A percentile compares a stretch with the other conserved stretches of the same genome.
phyloP scores from a whole-genome alignment of 2,797 vertebrate species.

The Clarias laeviceps region DNA sequence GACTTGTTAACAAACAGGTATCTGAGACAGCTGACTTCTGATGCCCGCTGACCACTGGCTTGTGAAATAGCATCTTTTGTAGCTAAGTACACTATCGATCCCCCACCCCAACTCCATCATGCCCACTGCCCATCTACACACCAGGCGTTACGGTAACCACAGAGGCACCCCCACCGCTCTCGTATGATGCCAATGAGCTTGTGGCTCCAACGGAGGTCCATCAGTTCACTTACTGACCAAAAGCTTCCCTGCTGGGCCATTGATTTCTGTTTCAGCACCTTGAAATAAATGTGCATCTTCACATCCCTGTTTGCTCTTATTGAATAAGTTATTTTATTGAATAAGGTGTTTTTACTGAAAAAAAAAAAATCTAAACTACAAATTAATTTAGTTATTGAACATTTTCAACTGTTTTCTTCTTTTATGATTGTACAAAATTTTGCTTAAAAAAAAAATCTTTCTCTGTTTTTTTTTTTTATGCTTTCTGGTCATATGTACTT shows the following conservation, averaged over 20 bases:
- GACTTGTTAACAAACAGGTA: conserved; percentile 90
- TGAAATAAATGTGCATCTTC: conserved; percentile 87
- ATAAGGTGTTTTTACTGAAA: background rate
- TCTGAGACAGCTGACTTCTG: conserved; percentile 70
- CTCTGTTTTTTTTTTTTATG: background rate
- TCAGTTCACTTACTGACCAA: conserved; percentile 73
- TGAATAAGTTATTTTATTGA: background rate
- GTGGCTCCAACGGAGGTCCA: conserved; percentile 66
- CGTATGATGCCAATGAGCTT: conserved; percentile 24
- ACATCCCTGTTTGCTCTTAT: conserved; percentile 73
- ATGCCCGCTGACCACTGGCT: conserved; percentile 85
- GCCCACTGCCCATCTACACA: conserved; percentile 53
- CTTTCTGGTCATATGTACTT: background rate
- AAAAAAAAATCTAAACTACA: background rate
- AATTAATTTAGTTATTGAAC: background rate
- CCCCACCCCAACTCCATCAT: conserved; percentile 73
- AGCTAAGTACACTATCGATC: conserved; percentile 93
- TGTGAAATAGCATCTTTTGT: conserved; percentile 97
- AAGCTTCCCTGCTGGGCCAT: conserved; percentile 74
- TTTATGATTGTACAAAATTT: no score
- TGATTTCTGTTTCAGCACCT: conserved; percentile 84
- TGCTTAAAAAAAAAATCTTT: background rate
- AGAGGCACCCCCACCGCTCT: conserved; percentile 27
- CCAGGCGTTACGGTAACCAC: conserved; percentile 49
- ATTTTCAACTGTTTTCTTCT: background rate